Base-by-base conservation (phyloP, 2,797 vertebrate genomes). In the Etheostoma nigrum region DNA sequence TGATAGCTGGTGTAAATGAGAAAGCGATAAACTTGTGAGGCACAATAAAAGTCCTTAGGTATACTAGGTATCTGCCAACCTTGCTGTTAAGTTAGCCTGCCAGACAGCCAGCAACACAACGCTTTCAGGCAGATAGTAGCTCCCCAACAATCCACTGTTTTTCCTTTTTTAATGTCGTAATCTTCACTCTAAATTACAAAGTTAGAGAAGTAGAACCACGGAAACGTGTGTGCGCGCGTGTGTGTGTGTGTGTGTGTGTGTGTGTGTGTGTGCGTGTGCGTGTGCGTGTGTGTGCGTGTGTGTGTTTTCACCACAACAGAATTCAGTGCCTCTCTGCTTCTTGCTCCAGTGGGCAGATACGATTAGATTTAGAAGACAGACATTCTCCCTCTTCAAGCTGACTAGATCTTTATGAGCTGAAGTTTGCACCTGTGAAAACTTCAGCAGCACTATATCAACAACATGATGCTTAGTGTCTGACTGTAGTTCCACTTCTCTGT, bases 331-430 rank as follows among this genome's bases (percentile, higher is more conserved):
- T 78, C 68, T 84, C 69, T 76, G 85, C 85, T 89, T 87, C 77
- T 69, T 85, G 90, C 88, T 90, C 84, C 79, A 86, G 79, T 81
- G 84, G 81, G 73, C 87, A 86, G 86, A 90, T 89, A 84, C 76
- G 90, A 89, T 91, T 89, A 89, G 89, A 90, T 92, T 88, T 84
- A 84, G 88, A 58, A 78, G 74, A 57, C 83, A 87, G 79, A 84
- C 85, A 78, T 83, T 82, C 77, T 81, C 70, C 83, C 76, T 77
- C 82, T 74, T 74, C n/a, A 54, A 53, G 67, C 75, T 62, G 58
- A 78, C 68, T 66, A 62, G 64, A 85, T 87, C 74, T 83, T 65
- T 82, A 75, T 67, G 36, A 11, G 36, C 36, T 40, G 36, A 40
- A 40, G 36, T 40, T 40, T 27, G 18, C 0, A 61, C 61, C 72